Percentiles rank a stretch among this genome's conserved stretches.
phyloP scores from a whole-genome alignment of 2,888 invertebrate genomes.

The Brachypalpus laphriformis region DNA sequence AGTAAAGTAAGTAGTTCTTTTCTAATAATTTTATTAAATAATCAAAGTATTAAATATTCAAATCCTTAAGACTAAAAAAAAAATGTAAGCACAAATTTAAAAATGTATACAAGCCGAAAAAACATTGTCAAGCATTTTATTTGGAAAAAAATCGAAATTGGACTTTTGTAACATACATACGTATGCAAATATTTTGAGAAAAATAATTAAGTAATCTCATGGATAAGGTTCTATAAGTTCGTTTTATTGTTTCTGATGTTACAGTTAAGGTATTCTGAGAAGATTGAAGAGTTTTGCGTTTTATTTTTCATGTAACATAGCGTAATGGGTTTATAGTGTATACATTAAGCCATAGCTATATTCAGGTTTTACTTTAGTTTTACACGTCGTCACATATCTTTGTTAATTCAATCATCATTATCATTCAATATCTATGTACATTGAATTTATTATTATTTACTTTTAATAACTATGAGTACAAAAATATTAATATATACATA shows the following conservation, averaged over 20 bases:
- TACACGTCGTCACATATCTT: background rate
- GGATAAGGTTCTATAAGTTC: conserved; percentile 23
- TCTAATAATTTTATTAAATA: conserved; percentile 47
- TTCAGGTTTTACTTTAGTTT: background rate
- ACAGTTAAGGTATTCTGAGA: conserved; percentile 34
- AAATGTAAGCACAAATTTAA: conserved; percentile 10
- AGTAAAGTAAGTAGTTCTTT: background rate
- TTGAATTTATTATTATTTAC: conserved; percentile 25
- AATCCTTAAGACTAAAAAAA: conserved; percentile 37
- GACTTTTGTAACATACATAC: too few relatives aligned
- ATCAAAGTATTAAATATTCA: conserved; percentile 29
- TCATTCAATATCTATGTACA: conserved; percentile 45
- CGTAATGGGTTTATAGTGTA: conserved; percentile 1
- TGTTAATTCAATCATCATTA: background rate
- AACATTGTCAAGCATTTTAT: conserved; percentile 52
- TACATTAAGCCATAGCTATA: background rate
- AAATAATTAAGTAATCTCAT: conserved; percentile 5
- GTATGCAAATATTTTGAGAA: background rate
- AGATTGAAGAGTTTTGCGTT: conserved; percentile 26
- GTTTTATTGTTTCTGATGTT: conserved; percentile 55
- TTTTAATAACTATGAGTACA: conserved; percentile 63
- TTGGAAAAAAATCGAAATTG: conserved; percentile 20
- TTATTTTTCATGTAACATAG: conserved; percentile 7
- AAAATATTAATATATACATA: conserved; percentile 70
- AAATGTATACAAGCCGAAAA: conserved; percentile 50